Conservation (phyloP, 2,113 vertebrate species). For the Crypturellus undulatus region DNA sequence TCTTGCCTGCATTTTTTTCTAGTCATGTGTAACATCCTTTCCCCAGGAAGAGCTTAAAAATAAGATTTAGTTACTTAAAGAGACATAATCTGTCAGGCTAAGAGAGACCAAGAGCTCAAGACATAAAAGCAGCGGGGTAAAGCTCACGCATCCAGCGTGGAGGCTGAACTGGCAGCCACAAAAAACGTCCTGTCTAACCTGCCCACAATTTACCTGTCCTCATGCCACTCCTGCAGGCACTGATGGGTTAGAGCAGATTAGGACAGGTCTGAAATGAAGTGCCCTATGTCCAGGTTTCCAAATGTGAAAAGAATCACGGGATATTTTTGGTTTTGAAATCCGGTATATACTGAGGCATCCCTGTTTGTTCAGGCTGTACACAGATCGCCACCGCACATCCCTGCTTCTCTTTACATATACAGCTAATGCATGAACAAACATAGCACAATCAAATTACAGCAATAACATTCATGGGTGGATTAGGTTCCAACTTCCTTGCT, state of each 20-base stretch:
- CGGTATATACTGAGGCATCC: neutral
- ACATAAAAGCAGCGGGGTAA: constrained; percentile 40
- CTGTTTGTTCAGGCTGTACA: neutral
- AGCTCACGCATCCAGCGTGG: neutral
- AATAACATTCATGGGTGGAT: constrained; percentile 67
- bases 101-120: constrained; percentile 37
- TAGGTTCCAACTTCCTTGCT: constrained; percentile 53
- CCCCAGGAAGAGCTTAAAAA: constrained; percentile 65
- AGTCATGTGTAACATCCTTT: constrained; percentile 65
- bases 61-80: constrained; percentile 66
- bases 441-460: constrained; percentile 58
- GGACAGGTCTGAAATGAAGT: neutral
- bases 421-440: constrained; percentile 61
- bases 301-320: neutral
- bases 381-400: neutral
- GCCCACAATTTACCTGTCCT: neutral
- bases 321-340: constrained; percentile 15
- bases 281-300: neutral
- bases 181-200: neutral
- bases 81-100: constrained; percentile 47
- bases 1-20: constrained; percentile 76
- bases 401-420: neutral
- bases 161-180: fast-evolving
- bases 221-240: neutral
- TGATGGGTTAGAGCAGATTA: neutral